Conservation (phyloP, 2,113 vertebrate genomes). For the Promerops cafer region DNA sequence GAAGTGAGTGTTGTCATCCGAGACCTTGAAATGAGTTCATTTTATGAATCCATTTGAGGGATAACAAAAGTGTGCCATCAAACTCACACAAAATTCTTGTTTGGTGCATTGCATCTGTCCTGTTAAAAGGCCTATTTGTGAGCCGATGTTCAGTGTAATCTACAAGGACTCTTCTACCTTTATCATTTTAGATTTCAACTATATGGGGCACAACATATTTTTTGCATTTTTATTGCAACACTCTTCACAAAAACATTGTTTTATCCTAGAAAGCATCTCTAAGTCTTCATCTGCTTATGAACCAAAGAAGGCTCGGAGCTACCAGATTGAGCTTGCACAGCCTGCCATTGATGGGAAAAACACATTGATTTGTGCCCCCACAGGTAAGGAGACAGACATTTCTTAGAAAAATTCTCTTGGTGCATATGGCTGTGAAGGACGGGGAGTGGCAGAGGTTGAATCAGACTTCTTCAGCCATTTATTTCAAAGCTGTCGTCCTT, state of each 20-base stretch:
- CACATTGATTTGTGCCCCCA: slow-evolving; percentile 74
- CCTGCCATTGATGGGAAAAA: slow-evolving; percentile 71
- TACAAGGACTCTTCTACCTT: background rate
- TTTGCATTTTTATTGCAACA: background rate
- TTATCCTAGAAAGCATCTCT: background rate
- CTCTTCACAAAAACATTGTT: background rate
- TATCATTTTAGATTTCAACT: background rate
- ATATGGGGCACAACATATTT: background rate
- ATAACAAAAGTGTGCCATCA: background rate
- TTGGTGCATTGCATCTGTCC: background rate
- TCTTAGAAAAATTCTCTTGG: background rate
- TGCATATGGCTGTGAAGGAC: background rate
- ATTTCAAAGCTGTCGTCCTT: background rate
- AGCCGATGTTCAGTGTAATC: background rate
- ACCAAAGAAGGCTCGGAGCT: slow-evolving; percentile 32
- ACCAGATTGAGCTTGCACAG: slow-evolving; percentile 68
- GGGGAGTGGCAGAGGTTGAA: background rate
- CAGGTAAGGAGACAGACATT: slow-evolving; percentile 50
- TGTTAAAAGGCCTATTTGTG: background rate
- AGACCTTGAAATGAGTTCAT: background rate
- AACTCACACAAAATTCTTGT: background rate
- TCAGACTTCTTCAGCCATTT: background rate
- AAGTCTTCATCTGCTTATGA: background rate
- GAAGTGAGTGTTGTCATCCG: background rate
- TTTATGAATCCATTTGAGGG: background rate